phyloP scores from a whole-genome alignment of 1,140 invertebrate genomes.

The Brachystomella parvula region DNA sequence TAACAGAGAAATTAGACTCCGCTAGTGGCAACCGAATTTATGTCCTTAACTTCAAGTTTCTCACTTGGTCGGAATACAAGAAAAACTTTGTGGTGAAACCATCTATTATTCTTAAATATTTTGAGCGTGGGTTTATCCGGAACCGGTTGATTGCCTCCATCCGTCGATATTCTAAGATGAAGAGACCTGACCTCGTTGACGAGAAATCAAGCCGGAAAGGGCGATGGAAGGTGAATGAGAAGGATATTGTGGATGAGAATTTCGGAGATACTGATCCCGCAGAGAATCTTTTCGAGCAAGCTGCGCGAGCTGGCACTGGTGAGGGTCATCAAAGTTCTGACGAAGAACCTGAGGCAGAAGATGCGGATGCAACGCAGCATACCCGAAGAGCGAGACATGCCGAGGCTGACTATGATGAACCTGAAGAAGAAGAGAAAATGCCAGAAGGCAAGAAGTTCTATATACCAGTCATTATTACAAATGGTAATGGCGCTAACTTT shows the following conservation, averaged over 20 bases:
- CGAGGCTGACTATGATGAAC: slow-evolving; percentile 69
- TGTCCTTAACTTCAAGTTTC: slow-evolving; percentile 54
- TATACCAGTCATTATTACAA: too few relatives aligned
- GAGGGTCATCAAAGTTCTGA: slow-evolving; percentile 55
- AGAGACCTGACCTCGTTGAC: slow-evolving; percentile 48
- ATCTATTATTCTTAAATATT: slow-evolving; percentile 49
- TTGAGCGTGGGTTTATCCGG: slow-evolving; percentile 42
- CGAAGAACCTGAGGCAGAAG: slow-evolving; percentile 50
- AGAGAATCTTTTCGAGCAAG: slow-evolving; percentile 41
- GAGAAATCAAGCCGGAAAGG: slow-evolving; percentile 4
- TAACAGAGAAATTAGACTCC: slow-evolving; percentile 54
- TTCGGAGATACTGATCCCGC: slow-evolving; percentile 43
- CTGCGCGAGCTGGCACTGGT: slow-evolving; percentile 41
- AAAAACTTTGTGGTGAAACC: slow-evolving; percentile 61
- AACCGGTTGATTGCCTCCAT: slow-evolving; percentile 40
- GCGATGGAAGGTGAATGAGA: background rate
- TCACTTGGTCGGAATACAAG: slow-evolving; percentile 63
- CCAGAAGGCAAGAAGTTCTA: slow-evolving; percentile 35
- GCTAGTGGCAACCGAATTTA: slow-evolving; percentile 16
- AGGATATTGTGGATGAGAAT: slow-evolving; percentile 39
- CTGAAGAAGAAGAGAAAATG: slow-evolving; percentile 44
- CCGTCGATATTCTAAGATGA: slow-evolving; percentile 58
- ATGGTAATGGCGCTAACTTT: slow-evolving; percentile 4
- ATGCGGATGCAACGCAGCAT: slow-evolving; percentile 52
- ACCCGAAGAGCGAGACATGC: slow-evolving; percentile 52